Base-by-base conservation (phyloP, 2,797 vertebrate genomes). In the Oryzias dopingdopingensis region DNA sequence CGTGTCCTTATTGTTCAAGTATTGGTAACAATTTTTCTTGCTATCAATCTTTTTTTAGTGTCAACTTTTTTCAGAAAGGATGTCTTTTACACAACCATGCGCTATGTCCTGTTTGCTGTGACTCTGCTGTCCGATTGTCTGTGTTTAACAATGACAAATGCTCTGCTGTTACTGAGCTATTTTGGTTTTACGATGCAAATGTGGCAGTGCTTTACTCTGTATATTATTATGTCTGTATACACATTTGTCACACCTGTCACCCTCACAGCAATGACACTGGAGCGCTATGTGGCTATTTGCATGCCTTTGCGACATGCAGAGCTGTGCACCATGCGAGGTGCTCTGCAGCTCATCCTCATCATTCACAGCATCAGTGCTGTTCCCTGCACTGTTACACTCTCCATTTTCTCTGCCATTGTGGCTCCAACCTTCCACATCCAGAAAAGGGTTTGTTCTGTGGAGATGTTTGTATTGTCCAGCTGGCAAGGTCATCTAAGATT, bases 41-140 rank as follows among this genome's bases (percentile, higher is more conserved):
- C 44, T 61, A 71, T 90, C 5, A 88, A 89, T 48, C 12, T 56
- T 16, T 4, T 83, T 10, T 61, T 86, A 15, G 80, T 88, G 10
- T 51, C 45, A 56, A 86, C 67, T 0, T 84, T 88, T 58, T 70
- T 79, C 14, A 74, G 62, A 61, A 86, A 83, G 40, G 59, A 77
- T 0, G 24, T 40, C 2, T 89, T 90, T 52, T 69, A 66, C 41
- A 74, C 52, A 22, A 83, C 70, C 20, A 79, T 76, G 26, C 83
- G 87, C 2, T 90, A 91, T 37, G 64, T 90, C 42, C 69, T 90
- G 10, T 90, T 91, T 60, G 79, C 69, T 20, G 67, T 54, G 43
- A 81, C 76, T 2, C 48, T 90, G 2, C 18, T 87, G 46, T 71
- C 60, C 14, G 86, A 91, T 54, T 62, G 76, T 8, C 0, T 77